Percentiles rank a stretch among this genome's conserved stretches.
phyloP scores from a whole-genome alignment of 1,140 invertebrate species.

The Nasonia longicornis region DNA sequence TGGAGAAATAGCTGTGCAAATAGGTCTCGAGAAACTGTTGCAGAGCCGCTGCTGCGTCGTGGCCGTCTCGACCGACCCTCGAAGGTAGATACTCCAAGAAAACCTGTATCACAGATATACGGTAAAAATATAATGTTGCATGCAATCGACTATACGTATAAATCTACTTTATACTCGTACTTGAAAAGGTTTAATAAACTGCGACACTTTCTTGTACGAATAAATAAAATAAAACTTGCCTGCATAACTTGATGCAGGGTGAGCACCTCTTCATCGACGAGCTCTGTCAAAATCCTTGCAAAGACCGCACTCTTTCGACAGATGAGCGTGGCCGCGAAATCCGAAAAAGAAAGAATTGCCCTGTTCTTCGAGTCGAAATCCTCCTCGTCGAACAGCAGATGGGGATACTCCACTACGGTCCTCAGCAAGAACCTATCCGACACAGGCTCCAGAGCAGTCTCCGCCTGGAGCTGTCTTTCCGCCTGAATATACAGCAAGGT shows the following conservation, averaged over 20 bases:
- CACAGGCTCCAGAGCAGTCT: conserved; percentile 65
- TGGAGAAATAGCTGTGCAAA: conserved; percentile 65
- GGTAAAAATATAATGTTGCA: neutral
- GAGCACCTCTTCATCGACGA: conserved; percentile 65
- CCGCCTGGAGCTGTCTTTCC: conserved; percentile 67
- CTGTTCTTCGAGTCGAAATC: conserved; percentile 59
- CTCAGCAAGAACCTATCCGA: conserved; percentile 58
- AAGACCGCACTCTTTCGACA: conserved; percentile 66
- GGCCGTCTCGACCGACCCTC: conserved; percentile 70
- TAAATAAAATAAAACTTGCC: conserved; percentile 1
- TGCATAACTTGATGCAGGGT: conserved; percentile 71
- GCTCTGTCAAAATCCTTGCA: conserved; percentile 64
- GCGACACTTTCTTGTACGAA: too few species aligned
- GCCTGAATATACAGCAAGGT: conserved; percentile 71
- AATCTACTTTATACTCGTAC: too few species aligned
- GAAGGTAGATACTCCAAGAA: conserved; percentile 74
- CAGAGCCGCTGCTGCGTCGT: conserved; percentile 68
- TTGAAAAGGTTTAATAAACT: too few species aligned
- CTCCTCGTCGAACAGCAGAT: conserved; percentile 70
- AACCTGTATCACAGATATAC: conserved; percentile 51
- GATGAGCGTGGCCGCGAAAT: conserved; percentile 70
- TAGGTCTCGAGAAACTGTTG: conserved; percentile 72
- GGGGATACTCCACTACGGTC: conserved; percentile 66
- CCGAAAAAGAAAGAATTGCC: conserved; percentile 69
- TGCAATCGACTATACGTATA: too few species aligned